A percentile compares a stretch with the other conserved stretches of the same genome.
Conservation (phyloP, 2,797 vertebrate species). For the Triplophysa bombifrons region DNA sequence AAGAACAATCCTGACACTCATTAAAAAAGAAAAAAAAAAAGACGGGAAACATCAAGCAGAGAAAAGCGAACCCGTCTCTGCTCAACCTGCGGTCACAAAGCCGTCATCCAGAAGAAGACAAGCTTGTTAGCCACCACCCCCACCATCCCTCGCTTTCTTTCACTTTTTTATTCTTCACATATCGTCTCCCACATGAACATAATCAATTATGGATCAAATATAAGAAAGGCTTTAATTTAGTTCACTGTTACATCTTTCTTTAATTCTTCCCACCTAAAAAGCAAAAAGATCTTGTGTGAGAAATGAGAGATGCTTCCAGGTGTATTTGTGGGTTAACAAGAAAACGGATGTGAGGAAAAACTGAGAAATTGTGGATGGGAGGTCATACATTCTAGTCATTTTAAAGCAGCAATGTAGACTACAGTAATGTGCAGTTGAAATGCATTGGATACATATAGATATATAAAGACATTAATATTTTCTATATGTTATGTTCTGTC, state of each 20-base stretch:
- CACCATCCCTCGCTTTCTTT: slow-evolving; percentile 60
- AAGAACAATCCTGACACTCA: slow-evolving; percentile 77
- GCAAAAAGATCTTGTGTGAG: slow-evolving; percentile 9
- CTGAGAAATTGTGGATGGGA: neutral
- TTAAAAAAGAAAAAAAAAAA: slow-evolving; percentile 76
- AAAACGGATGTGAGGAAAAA: neutral
- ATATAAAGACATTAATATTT: neutral
- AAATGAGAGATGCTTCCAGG: neutral
- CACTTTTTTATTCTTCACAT: slow-evolving; percentile 48
- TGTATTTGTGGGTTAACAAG: neutral
- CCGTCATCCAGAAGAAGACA: slow-evolving; percentile 64
- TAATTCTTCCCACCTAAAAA: slow-evolving; percentile 39
- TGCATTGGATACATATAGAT: no score
- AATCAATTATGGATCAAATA: slow-evolving; percentile 84
- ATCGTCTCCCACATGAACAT: slow-evolving; percentile 64
- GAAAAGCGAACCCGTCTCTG: slow-evolving; percentile 70
- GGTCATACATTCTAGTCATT: neutral
- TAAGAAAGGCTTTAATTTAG: slow-evolving; percentile 64
- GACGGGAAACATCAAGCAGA: slow-evolving; percentile 71
- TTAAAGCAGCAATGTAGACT: neutral
- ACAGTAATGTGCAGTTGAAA: neutral
- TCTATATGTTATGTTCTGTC: neutral
- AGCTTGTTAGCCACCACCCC: slow-evolving; percentile 74
- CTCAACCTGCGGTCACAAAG: slow-evolving; percentile 80
- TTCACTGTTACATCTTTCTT: slow-evolving; percentile 38